Evolutionary conservation across 30 jellyfish, hydroid and myxozoan genomes (phyloP).

Genomic region (Aurelia coerulea): DNA sequence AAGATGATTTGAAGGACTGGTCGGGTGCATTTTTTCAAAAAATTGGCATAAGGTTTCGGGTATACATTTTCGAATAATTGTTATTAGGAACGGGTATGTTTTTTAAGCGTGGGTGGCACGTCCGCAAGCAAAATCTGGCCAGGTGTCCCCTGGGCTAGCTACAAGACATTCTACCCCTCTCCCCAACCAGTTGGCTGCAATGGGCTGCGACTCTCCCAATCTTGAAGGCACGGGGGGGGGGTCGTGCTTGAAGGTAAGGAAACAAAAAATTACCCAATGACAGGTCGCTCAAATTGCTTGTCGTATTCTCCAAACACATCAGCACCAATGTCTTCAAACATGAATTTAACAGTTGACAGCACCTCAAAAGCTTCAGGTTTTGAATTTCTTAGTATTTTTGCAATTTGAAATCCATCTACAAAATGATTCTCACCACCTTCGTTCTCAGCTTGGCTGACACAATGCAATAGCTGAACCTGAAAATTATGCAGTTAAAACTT

Average conservation of each 20-base stretch:
- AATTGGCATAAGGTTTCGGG: too few species aligned
- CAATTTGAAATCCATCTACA: conserved; percentile 78
- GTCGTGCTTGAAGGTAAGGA: too few species aligned
- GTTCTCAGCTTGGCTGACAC: conserved; percentile 67
- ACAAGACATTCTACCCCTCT: too few species aligned
- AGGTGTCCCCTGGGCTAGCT: too few species aligned
- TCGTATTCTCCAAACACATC: conserved; percentile 77
- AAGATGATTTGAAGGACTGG: too few species aligned
- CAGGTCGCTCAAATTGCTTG: conserved; percentile 66
- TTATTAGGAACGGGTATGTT: too few species aligned
- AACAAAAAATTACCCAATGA: conserved; percentile 66
- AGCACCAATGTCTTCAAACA: conserved; percentile 64
- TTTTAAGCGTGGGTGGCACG: too few species aligned
- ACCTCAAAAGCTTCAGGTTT: conserved; percentile 74
- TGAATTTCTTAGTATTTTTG: conserved; percentile 36
- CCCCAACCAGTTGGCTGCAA: too few species aligned
- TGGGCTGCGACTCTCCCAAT: background rate
- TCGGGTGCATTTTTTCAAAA: too few species aligned
- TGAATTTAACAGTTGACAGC: conserved; percentile 66
- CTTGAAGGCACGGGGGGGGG: too few species aligned
- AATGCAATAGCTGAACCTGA: conserved; percentile 82
- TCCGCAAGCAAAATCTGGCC: too few species aligned
- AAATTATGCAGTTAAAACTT: background rate
- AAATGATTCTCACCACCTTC: conserved; percentile 78
- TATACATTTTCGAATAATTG: too few species aligned